Percentiles rank a stretch among this genome's conserved stretches.
phyloP scores from a whole-genome alignment of 2,113 vertebrate genomes.

The Megaceryle torquata region DNA sequence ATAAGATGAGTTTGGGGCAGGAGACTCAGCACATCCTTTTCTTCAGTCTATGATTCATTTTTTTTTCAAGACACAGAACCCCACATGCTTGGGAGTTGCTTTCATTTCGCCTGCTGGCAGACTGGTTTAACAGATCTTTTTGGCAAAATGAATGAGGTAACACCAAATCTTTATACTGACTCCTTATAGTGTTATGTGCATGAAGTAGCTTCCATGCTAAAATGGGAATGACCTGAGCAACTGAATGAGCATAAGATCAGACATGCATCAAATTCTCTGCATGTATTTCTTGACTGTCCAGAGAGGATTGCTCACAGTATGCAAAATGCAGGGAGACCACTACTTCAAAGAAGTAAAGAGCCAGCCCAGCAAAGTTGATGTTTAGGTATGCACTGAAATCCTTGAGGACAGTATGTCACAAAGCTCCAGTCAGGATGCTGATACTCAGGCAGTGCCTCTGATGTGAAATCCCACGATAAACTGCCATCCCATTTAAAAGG shows the following conservation, averaged over 20 bases:
- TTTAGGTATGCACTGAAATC: not conserved
- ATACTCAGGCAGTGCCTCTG: fast-evolving
- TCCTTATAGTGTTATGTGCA: not conserved
- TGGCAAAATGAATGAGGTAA: not conserved
- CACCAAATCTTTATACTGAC: not conserved
- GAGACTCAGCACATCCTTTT: not conserved
- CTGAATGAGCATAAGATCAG: not conserved
- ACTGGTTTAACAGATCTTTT: not conserved
- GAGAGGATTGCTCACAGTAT: not conserved
- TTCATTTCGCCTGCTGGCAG: not conserved
- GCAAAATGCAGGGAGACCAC: not conserved
- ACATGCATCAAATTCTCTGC: not conserved
- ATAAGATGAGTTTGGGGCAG: not conserved
- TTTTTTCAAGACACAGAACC: not conserved
- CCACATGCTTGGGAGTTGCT: not conserved
- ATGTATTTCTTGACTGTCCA: not conserved
- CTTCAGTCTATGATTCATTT: not conserved
- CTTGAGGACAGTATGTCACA: not conserved
- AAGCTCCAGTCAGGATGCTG: not conserved
- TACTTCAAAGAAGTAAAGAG: not conserved
- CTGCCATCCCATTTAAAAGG: not conserved
- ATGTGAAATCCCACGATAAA: not conserved
- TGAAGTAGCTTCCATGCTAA: not conserved
- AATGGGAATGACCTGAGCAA: not conserved
- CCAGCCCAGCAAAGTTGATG: not conserved